Conservation (phyloP, 92 coral and sea anemone species). For the Porites cylindrica region DNA sequence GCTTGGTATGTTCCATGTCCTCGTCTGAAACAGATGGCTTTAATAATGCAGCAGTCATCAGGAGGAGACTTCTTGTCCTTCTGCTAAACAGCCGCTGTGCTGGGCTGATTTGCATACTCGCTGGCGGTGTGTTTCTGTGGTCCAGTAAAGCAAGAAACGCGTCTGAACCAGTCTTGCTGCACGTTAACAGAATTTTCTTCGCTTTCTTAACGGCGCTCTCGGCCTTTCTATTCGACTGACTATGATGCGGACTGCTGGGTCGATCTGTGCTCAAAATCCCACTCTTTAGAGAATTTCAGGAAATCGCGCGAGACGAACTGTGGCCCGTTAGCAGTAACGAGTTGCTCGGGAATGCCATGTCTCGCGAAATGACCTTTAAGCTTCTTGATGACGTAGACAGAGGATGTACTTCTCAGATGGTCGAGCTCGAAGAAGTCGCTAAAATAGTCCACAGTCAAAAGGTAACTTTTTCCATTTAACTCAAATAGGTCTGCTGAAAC, state of each 20-base stretch:
- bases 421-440: too few relatives aligned
- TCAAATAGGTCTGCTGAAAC: too few relatives aligned
- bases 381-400: slow-evolving; percentile 2
- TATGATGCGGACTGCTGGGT: slow-evolving; percentile 14
- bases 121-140: slow-evolving; percentile 26
- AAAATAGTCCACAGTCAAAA: too few relatives aligned
- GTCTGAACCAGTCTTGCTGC: slow-evolving; percentile 18
- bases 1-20: slow-evolving; percentile 18
- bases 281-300: slow-evolving; percentile 32
- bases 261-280: slow-evolving; percentile 47
- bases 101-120: slow-evolving; percentile 42
- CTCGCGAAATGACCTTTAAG: slow-evolving; percentile 13
- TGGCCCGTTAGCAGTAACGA: slow-evolving; percentile 21
- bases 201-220: slow-evolving; percentile 26
- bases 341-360: slow-evolving; percentile 29
- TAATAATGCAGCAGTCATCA: slow-evolving; percentile 27
- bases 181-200: slow-evolving; percentile 4
- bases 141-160: slow-evolving; percentile 17
- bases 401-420: too few relatives aligned
- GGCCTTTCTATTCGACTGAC: slow-evolving; percentile 37
- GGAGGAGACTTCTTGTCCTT: slow-evolving; percentile 30
- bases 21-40: slow-evolving; percentile 29
- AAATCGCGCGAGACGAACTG: slow-evolving; percentile 15
- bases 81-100: slow-evolving; percentile 46
- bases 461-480: too few relatives aligned